Base-by-base conservation (phyloP, 2,888 invertebrate species). In the Podotricha telesiphe region DNA sequence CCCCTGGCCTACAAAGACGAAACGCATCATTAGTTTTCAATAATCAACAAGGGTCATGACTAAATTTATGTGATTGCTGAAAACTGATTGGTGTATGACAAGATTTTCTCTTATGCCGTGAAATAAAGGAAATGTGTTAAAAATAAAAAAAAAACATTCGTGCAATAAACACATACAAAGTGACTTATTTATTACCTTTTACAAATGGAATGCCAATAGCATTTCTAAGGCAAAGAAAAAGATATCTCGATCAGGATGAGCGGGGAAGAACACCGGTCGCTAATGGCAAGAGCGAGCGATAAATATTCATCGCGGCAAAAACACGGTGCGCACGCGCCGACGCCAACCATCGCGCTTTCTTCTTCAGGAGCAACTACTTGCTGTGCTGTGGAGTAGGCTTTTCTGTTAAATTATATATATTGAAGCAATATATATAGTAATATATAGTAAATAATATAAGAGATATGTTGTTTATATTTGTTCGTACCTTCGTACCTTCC, bases 261-360 rank as follows among this genome's bases (percentile, higher is more conserved):
- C 78, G 75, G 71, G 76, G 77, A 80, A 78, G 77, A 82, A 50
- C 48, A 67, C 66, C 71, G 75, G 68, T 76, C 76, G 75, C 79
- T 82, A 82, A 81, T 82, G 80, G 81, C 74, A 74, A 76, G 75
- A 73, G 83, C 80, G 77, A 81, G 72, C 86, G 88, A 91, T 93
- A 91, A 93, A 91, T 93, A 93, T 93, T 93, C 89, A 93, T 91
- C 86, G 88, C 80, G 79, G 89, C 87, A 91, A 91, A 92, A 91
- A 91, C 89, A 86, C 80, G 84, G 78, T 74, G 86, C 84, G 89
- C 90, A 86, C 90, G 88, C 87, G 88, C 86, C 84, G 80, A 79
- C 79, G 78, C 78, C 79, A 77, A 80, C 79, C 84, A 82, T 80
- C 84, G 86, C 88, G 91, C 91, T 91, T 91, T 91, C 91, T 89